Conservation (phyloP, 2,797 vertebrate species). For the Sebastes cheni region DNA sequence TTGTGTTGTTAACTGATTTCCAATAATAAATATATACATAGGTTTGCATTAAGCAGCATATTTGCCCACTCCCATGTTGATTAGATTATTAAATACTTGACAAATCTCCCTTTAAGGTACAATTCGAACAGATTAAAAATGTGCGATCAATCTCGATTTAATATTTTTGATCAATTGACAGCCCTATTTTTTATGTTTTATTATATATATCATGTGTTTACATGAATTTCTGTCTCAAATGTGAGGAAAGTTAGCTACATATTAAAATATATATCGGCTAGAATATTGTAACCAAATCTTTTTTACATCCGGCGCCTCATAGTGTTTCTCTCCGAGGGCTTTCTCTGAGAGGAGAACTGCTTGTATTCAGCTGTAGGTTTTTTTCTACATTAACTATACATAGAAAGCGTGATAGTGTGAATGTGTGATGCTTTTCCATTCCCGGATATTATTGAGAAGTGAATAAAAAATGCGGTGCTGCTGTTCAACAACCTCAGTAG, state of each 20-base stretch:
- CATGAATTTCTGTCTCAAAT: background rate
- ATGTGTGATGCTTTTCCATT: constrained; percentile 7
- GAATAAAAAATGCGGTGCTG: background rate
- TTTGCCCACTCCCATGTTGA: too few relatives aligned
- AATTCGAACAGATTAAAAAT: too few relatives aligned
- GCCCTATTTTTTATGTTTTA: background rate
- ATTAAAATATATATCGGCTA: background rate
- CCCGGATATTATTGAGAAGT: background rate
- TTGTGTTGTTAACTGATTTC: too few relatives aligned
- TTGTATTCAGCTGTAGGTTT: background rate
- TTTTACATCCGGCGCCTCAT: background rate
- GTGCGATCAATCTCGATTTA: too few relatives aligned
- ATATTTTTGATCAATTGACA: too few relatives aligned
- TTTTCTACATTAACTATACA: background rate
- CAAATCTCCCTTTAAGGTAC: too few relatives aligned
- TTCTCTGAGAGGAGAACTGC: background rate
- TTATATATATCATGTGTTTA: background rate
- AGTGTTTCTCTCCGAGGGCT: background rate
- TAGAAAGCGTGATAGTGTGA: background rate
- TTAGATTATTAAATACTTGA: too few relatives aligned
- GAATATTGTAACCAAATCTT: background rate
- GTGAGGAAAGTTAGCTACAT: background rate
- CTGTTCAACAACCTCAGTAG: background rate
- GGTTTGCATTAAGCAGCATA: too few relatives aligned
- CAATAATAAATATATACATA: too few relatives aligned